These are phyloP conservation scores for Hirudinaria manillensis DNA, from an alignment of 2,888 invertebrate genomes.

Conservation along the genomic window DNA sequence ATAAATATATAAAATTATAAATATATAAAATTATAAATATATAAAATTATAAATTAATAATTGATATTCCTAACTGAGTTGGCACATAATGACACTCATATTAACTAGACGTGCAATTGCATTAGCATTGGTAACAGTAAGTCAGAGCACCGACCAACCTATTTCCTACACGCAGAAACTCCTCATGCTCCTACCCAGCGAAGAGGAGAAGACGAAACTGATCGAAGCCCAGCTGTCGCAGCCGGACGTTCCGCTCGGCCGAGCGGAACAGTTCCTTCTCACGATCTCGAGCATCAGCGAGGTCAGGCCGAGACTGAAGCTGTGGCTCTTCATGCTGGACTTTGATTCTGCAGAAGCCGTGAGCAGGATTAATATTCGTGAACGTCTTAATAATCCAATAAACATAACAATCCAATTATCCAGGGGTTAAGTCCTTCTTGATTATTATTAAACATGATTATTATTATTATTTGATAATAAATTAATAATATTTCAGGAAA, in stretches of 20 bases:
- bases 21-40: too few relatives aligned
- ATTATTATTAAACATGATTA: too few relatives aligned
- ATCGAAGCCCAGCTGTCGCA: conserved; percentile 85
- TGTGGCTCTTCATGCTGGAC: conserved; percentile 97
- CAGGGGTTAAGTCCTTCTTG: too few relatives aligned
- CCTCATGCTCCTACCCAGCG: conserved; percentile 90
- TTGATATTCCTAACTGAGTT: too few relatives aligned
- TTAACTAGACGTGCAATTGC: too few relatives aligned
- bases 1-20: too few relatives aligned
- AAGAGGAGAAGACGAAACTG: conserved; percentile 88
- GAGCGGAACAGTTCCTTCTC: conserved; percentile 95
- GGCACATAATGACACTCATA: too few relatives aligned
- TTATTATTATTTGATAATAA: too few relatives aligned
- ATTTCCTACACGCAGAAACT: conserved; percentile 65
- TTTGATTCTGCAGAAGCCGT: conserved; percentile 90
- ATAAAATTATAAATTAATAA: too few relatives aligned
- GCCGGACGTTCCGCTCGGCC: conserved; percentile 75
- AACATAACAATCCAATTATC: too few relatives aligned
- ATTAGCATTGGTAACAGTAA: too few relatives aligned
- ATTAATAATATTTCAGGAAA: conserved; percentile 71
- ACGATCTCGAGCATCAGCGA: conserved; percentile 91
- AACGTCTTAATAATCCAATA: neutral
- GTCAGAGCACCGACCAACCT: neutral
- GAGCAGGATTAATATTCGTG: conserved; percentile 39
- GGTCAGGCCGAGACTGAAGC: conserved; percentile 79